A percentile compares a stretch with the other conserved stretches of the same genome.
Conservation (phyloP, 2,113 vertebrate species). For the Pterophyllum scalare region DNA sequence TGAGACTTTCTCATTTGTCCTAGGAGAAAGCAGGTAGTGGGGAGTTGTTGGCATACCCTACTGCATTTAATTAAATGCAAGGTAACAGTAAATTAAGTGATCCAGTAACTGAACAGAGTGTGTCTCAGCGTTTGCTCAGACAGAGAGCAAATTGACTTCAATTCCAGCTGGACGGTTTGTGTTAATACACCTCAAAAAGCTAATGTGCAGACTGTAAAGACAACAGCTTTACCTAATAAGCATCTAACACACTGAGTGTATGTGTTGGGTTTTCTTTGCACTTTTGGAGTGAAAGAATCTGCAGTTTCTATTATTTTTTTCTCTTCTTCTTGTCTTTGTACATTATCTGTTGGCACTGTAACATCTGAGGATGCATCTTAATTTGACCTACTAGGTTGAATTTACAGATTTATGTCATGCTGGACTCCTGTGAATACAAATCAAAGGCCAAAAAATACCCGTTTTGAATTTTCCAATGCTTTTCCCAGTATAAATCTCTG, state of each 20-base stretch:
- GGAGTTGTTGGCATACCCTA: conserved; percentile 26
- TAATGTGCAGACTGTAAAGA: background rate
- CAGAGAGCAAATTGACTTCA: background rate
- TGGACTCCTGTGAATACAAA: background rate
- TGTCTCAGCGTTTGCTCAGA: conserved; percentile 24
- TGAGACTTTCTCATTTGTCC: conserved; percentile 45
- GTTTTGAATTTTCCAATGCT: background rate
- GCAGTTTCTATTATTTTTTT: background rate
- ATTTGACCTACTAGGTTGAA: background rate
- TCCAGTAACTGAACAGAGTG: conserved; percentile 20
- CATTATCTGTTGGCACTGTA: background rate
- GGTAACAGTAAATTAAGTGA: conserved; percentile 60
- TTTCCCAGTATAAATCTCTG: background rate
- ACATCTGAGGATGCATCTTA: background rate
- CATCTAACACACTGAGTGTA: background rate
- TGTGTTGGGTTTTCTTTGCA: background rate
- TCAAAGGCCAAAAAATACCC: background rate
- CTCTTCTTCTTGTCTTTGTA: background rate
- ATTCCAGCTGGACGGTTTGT: background rate
- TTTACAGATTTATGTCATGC: background rate
- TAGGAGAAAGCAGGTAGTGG: conserved; percentile 38
- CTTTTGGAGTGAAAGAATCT: conserved; percentile 10
- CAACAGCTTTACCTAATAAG: background rate
- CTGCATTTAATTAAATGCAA: conserved; percentile 54
- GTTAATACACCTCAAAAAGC: background rate